Conservation (phyloP, 2,113 vertebrate genomes). For the Abramis brama region DNA sequence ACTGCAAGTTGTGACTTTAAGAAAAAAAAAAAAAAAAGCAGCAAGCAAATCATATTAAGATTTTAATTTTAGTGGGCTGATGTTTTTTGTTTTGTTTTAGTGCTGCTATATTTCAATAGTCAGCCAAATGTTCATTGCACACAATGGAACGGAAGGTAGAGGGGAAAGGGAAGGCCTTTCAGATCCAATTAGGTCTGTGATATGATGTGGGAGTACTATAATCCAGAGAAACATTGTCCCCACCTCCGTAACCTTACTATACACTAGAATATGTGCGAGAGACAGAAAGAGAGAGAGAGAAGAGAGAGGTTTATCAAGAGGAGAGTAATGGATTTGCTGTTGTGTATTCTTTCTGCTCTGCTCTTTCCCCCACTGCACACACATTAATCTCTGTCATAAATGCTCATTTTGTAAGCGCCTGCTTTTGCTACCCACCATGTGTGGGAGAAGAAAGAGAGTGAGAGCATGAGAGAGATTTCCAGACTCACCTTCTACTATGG, state of each 20-base stretch:
- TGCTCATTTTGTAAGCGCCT: slow-evolving; percentile 37
- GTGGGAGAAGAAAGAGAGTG: slow-evolving; percentile 38
- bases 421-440: slow-evolving; percentile 40
- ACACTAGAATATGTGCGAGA: slow-evolving; percentile 1
- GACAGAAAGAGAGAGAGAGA: slow-evolving; percentile 24
- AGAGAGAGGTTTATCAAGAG: slow-evolving; percentile 41
- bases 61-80: not conserved
- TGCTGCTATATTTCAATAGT: not conserved
- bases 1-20: too few species aligned
- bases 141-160: slow-evolving; percentile 1
- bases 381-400: slow-evolving; percentile 56
- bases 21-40: not conserved
- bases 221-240: slow-evolving; percentile 40
- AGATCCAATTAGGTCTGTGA: slow-evolving; percentile 38
- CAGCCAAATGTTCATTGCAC: slow-evolving; percentile 10
- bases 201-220: slow-evolving; percentile 40
- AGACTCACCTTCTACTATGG: slow-evolving; percentile 21
- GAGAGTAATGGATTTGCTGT: slow-evolving; percentile 45
- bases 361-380: slow-evolving; percentile 35
- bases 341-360: slow-evolving; percentile 38
- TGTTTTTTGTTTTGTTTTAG: not conserved
- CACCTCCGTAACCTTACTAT: slow-evolving; percentile 41
- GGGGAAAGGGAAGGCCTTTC: slow-evolving; percentile 18
- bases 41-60: not conserved
- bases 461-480: slow-evolving; percentile 24